Percentiles rank a stretch among this genome's conserved stretches.
These are phyloP conservation scores for Hyperoodon ampullatus DNA, from an alignment of 2,113 vertebrate species.

Conservation along the genomic window DNA sequence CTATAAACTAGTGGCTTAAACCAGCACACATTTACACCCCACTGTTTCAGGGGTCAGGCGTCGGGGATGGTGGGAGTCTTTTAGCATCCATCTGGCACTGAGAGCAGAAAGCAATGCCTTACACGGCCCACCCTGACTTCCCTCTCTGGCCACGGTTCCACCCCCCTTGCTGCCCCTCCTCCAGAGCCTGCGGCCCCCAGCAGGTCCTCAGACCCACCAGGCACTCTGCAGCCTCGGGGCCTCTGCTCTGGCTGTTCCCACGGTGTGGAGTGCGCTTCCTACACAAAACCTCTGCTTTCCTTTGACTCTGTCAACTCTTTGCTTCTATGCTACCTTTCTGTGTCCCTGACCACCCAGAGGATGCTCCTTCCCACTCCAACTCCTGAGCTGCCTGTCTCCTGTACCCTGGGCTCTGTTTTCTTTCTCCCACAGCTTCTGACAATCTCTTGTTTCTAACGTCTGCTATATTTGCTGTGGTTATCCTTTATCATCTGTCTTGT, in stretches of 20 bases:
- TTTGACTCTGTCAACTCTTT: not conserved
- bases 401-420: not conserved
- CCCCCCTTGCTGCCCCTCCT: not conserved
- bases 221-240: too few relatives aligned
- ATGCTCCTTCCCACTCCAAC: rapidly evolving
- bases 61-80: not conserved
- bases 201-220: too few relatives aligned
- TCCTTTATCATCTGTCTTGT: not conserved
- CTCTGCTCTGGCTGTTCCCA: too few relatives aligned
- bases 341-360: rapidly evolving
- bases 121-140: not conserved
- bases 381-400: rapidly evolving
- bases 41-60: not conserved
- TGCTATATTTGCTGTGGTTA: not conserved
- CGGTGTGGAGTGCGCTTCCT: not conserved
- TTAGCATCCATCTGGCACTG: not conserved
- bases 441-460: not conserved
- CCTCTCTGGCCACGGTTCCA: not conserved
- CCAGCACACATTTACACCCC: not conserved
- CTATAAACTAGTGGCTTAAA: not conserved
- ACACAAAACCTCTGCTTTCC: not conserved
- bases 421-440: not conserved
- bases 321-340: too few relatives aligned
- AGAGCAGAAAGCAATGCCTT: not conserved
- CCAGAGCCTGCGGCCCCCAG: rapidly evolving